A percentile compares a stretch with the other conserved stretches of the same genome.
Conservation (phyloP, 2,797 vertebrate genomes). For the Leontocebus nigricollis region DNA sequence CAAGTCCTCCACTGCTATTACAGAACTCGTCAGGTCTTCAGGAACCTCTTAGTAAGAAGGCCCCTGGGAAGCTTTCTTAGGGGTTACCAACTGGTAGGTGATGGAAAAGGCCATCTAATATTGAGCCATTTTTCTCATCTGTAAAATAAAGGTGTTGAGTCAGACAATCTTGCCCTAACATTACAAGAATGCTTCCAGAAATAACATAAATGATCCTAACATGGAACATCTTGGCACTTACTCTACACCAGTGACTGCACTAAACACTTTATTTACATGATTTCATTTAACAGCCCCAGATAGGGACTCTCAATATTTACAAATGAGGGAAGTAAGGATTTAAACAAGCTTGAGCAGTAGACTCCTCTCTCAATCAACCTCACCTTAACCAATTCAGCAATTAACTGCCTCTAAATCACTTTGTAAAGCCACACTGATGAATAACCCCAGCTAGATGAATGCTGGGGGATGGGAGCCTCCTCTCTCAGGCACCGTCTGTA, state of each 20-base stretch:
- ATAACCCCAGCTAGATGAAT: not conserved
- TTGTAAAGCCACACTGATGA: not conserved
- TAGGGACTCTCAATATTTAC: not conserved
- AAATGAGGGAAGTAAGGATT: not conserved
- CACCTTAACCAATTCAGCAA: not conserved
- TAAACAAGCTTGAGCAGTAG: not conserved
- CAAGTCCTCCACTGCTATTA: not conserved
- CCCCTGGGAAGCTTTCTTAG: not conserved
- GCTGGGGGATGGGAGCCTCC: not conserved
- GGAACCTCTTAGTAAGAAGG: not conserved
- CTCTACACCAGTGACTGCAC: not conserved
- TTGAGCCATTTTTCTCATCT: not conserved
- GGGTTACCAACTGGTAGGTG: not conserved
- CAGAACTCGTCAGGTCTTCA: not conserved
- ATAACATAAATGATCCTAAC: not conserved
- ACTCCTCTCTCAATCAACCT: not conserved
- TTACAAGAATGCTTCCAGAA: not conserved
- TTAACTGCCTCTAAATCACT: not conserved
- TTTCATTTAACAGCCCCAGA: not conserved
- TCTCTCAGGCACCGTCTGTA: not conserved
- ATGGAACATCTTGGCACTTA: not conserved
- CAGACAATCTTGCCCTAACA: not conserved
- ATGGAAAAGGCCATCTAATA: not conserved
- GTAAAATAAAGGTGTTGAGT: not conserved
- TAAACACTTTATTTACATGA: not conserved